Base-by-base conservation (phyloP, 2,888 invertebrate species). In the Brenthis hecate region DNA sequence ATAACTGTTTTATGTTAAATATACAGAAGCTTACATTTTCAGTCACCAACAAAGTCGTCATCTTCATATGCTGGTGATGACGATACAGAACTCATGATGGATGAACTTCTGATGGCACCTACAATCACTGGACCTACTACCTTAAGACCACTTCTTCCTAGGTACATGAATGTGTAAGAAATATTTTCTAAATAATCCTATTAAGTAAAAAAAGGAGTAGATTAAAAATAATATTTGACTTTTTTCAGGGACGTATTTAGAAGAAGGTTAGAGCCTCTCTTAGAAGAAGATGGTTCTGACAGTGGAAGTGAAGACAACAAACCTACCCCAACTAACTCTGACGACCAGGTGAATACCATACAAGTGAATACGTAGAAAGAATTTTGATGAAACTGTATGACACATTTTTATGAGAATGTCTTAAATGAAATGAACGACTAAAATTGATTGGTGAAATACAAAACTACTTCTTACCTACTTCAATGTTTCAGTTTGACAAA, bases 51-150 rank as follows among this genome's bases (percentile, higher is more conserved):
- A 70, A 94, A 94, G 87, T 94, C 94, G 51, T 94, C 94, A 56
- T 94, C 95, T 13, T 94, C 95, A 0, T 96, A 95, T 69, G 95
- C 94, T 53, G 94, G 95, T 73, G 95, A 95, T 75, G 97, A 97
- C 77, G 96, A 96, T 69, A 96, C 96, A 0, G 97, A 97, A 77
- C 91, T 96, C 61, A 96, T 96, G 95, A 96, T 96, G 96, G 96
- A 96, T 76, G 96, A 96, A 78, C 93, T 96, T 6, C 85, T 96
- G 56, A 96, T 96, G 95, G 95, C 96, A 11, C 96, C 96, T 0
- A 96, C 96, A 0, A 95, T 96, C 80, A 95, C 95, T n/a, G 95
- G 95, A 74, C 95, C 96, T 56, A 94, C 94, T 47, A 94, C 94
- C 1, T 91, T 96, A 65, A 91, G 96, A 74, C 96, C 96, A 50